phyloP scores from a whole-genome alignment of 2,113 vertebrate genomes.

The Siniperca knerii region DNA sequence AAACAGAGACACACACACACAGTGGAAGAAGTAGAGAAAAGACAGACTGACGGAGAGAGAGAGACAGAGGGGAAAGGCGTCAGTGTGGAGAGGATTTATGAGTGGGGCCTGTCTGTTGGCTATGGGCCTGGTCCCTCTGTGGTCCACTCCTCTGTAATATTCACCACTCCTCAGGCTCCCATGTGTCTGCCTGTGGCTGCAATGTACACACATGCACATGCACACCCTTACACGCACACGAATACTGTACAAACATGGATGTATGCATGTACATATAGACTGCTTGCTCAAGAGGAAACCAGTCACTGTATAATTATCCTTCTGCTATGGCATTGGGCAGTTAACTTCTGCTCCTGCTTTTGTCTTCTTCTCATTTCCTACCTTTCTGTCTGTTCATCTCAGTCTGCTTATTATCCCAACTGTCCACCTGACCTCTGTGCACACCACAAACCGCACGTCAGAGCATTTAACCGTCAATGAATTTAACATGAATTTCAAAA shows the following conservation, averaged over 20 bases:
- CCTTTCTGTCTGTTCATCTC: conserved; percentile 22
- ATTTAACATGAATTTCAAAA: conserved; percentile 16
- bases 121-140: conserved; percentile 79
- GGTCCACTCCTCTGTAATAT: conserved; percentile 84
- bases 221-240: conserved; percentile 28
- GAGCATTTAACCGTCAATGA: not conserved
- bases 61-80: conserved; percentile 70
- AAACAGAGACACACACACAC: conserved; percentile 38
- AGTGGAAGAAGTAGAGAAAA: conserved; percentile 36
- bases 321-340: conserved; percentile 52
- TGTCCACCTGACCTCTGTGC: conserved; percentile 51
- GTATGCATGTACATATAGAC: conserved; percentile 41
- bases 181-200: conserved; percentile 80
- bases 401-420: not conserved
- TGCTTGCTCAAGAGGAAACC: conserved; percentile 51
- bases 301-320: conserved; percentile 63
- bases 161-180: conserved; percentile 80
- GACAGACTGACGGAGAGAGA: conserved; percentile 59
- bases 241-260: conserved; percentile 48
- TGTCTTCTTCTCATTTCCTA: conserved; percentile 22
- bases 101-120: conserved; percentile 80
- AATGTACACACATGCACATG: conserved; percentile 62
- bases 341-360: conserved; percentile 49
- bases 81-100: conserved; percentile 80
- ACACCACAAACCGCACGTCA: conserved; percentile 12